Evolutionary conservation across 2,888 invertebrate genomes (phyloP), one percentile per base, ranked within the genome.

Genomic region (Nymphalis polychloros): DNA sequence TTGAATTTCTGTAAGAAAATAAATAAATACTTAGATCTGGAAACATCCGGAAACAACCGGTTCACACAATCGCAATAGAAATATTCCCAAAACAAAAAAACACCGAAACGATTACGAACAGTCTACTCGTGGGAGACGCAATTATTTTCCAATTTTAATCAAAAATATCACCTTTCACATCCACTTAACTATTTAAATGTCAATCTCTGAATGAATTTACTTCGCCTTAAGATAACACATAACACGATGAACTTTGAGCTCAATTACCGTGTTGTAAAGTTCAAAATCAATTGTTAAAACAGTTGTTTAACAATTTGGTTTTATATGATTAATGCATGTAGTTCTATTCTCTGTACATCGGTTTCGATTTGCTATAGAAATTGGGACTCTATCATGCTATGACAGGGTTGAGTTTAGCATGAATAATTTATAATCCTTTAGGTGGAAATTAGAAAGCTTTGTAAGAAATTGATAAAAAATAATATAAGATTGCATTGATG

Each of bases 131-230:
- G 92, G 90, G 92, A 92, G 91, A 90, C 86, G 87, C 92, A 91
- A 92, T 92, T 92, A 92, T 92, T 88, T 90, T 91, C 88, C 90
- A 92, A 92, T 92, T 92, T 92, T 91, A 92, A 92, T 92, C 90
- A 90, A 91, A 92, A 92, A 91, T 90, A 89, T 88, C 85, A 84
- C 86, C 86, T 92, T 92, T 92, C 92, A 89, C 92, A 90, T 92
- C 92, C 90, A 89, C 88, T 90, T 89, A 89, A 88, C 83, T 85
- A 91, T 92, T 92, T 92, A 92, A 91, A 92, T 92, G 92, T 92
- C 92, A 91, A 92, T 92, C 92, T 92, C 77, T 77, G 72, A 75
- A 62, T 47, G 61, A 60, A 75, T 23, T 53, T 75, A 79, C 84
- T 80, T 80, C 78, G 80, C 84, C 84, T 89, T 86, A 86, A 87